Evolutionary conservation across 2,888 invertebrate species (phyloP).

Genomic region (Drosophila vallismaia): DNA sequence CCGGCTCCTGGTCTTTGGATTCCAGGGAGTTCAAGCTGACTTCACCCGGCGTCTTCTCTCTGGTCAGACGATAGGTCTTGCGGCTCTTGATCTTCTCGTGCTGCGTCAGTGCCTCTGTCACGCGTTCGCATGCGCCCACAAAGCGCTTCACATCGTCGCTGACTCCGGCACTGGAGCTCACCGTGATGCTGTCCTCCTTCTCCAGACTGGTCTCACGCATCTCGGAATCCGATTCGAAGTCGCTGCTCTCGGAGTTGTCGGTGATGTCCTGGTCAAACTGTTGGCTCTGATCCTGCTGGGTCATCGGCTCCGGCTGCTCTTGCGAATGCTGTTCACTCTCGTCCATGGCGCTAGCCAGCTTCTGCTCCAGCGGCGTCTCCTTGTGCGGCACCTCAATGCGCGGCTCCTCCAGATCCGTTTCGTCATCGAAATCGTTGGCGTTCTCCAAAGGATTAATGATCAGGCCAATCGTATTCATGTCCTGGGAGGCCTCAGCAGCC

Average conservation of each 20-base stretch:
- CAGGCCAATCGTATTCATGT: slow-evolving; percentile 85
- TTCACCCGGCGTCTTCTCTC: slow-evolving; percentile 79
- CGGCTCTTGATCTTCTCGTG: slow-evolving; percentile 83
- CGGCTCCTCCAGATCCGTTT: slow-evolving; percentile 75
- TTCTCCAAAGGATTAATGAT: slow-evolving; percentile 87
- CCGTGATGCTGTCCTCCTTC: slow-evolving; percentile 80
- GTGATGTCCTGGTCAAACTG: slow-evolving; percentile 79
- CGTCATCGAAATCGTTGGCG: slow-evolving; percentile 82
- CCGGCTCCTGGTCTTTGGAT: slow-evolving; percentile 18
- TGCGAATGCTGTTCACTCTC: slow-evolving; percentile 57
- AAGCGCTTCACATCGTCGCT: slow-evolving; percentile 81
- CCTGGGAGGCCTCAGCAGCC: slow-evolving; percentile 39
- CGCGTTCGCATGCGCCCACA: slow-evolving; percentile 83
- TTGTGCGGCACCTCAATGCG: slow-evolving; percentile 61
- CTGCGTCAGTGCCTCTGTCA: slow-evolving; percentile 81
- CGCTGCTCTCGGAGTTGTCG: slow-evolving; percentile 83
- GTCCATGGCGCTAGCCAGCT: slow-evolving; percentile 68
- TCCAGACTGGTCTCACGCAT: slow-evolving; percentile 82
- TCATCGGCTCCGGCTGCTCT: slow-evolving; percentile 19
- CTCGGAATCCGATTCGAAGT: slow-evolving; percentile 83
- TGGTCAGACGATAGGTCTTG: slow-evolving; percentile 82
- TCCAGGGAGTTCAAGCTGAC: slow-evolving; percentile 53
- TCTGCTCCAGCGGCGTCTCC: slow-evolving; percentile 67
- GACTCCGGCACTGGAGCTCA: slow-evolving; percentile 55
- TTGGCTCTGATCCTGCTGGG: slow-evolving; percentile 59